Base-by-base conservation (phyloP, 2,888 invertebrate genomes). In the Campoplex capitator region DNA sequence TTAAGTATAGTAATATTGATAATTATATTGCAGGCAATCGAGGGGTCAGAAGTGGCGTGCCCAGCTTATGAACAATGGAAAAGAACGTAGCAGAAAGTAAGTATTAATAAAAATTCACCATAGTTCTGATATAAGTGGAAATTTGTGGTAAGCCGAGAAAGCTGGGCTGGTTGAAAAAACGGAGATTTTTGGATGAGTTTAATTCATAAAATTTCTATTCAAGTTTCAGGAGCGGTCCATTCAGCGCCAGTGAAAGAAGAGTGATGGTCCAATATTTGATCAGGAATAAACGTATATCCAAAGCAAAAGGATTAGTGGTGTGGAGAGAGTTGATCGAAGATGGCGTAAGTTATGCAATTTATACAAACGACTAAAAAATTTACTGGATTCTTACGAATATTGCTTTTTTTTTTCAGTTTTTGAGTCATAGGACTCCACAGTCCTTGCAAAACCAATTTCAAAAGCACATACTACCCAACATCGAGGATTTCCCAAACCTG, bases 271-370 rank as follows among this genome's bases (percentile, higher is more conserved):
- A 51, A 0, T 80, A 80, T 62, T 45, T 81, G 13, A 7, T 74
- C 2, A n/a, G 42, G 28, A 38, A 51, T 0, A 18, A 45, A 3
- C 13, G 28, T 9, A 18, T 81, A 9, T 3, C 1, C 18, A 74
- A 13, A 51, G 74, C 28, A 6, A 81, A 81, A 54, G 81, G 81
- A 6, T 42, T 81, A 6, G 0, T 65, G 2, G 7, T 81, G 7
- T 81, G 81, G 81, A 74, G n/a, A 2, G 4, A 42, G 7, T 67
- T 81, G 81, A 81, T 81, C 32, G 11, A 54, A 0, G 67, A 81
- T 4, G 81, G 74, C 42, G 81, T 81, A 42, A 74, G 81, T 56
- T n/a, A 0, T 6, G 6, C 0, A 1, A 48, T 45, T 45, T 1
- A 13, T 2, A 1, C 11, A 45, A 45, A 45, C 11, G 8, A 65